phyloP scores from a whole-genome alignment of 2,888 invertebrate genomes.

The Ormyrus nitidulus region DNA sequence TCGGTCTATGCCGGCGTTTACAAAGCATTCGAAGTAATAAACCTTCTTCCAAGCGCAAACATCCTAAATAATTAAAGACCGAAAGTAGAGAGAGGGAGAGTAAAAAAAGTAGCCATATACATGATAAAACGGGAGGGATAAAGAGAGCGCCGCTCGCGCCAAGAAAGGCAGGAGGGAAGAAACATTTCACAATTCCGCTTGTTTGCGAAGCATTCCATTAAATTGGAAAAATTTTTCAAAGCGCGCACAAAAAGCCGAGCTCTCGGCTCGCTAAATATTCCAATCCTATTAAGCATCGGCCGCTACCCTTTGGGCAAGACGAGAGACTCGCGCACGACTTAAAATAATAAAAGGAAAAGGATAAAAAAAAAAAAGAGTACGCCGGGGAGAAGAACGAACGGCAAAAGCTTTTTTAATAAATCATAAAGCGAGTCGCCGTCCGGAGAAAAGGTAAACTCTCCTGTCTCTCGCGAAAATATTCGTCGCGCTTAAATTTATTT shows the following conservation, averaged over 20 bases:
- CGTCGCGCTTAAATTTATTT: slow-evolving; percentile 32
- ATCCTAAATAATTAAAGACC: slow-evolving; percentile 46
- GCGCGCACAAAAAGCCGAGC: neutral
- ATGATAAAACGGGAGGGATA: neutral
- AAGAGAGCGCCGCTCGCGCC: neutral
- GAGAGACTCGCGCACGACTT: slow-evolving; percentile 24
- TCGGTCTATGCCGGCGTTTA: slow-evolving; percentile 4
- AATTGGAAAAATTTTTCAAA: slow-evolving; percentile 36
- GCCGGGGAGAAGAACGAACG: neutral
- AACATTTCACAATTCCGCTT: slow-evolving; percentile 21
- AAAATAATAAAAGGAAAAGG: slow-evolving; percentile 14
- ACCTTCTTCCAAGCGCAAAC: slow-evolving; percentile 34
- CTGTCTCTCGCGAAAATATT: slow-evolving; percentile 10
- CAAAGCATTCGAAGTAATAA: slow-evolving; percentile 47
- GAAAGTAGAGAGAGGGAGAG: neutral
- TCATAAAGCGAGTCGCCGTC: slow-evolving; percentile 31
- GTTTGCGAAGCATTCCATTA: slow-evolving; percentile 51
- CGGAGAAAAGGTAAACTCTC: slow-evolving; percentile 27
- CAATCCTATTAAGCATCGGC: slow-evolving; percentile 51
- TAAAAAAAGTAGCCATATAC: neutral
- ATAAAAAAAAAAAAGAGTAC: too few species aligned
- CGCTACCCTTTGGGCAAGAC: slow-evolving; percentile 10
- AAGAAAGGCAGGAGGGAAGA: neutral
- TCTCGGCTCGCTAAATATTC: slow-evolving; percentile 47
- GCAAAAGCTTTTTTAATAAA: slow-evolving; percentile 51